Evolutionary conservation across 2,888 invertebrate species (phyloP).

Genomic region (Drosophila infuscata): DNA sequence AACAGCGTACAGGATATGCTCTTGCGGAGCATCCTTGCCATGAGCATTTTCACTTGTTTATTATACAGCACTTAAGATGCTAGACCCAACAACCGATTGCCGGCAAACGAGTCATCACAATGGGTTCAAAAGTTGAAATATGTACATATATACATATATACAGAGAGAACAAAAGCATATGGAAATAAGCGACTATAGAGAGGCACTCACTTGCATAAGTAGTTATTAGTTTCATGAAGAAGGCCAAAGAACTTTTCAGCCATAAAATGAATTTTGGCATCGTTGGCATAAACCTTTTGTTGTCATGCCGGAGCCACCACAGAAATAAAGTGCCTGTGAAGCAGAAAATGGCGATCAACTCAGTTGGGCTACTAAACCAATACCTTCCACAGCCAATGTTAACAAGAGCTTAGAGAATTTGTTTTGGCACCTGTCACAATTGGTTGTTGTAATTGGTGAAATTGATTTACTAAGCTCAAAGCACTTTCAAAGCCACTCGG

Average conservation of each 20-base stretch:
- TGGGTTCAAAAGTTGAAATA: slow-evolving; percentile 50
- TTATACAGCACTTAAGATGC: slow-evolving; percentile 11
- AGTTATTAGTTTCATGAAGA: slow-evolving; percentile 23
- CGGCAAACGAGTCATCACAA: slow-evolving; percentile 16
- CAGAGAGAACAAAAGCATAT: slow-evolving; percentile 8
- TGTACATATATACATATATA: slow-evolving; percentile 10
- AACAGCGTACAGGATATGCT: not conserved
- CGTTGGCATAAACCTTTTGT: not conserved
- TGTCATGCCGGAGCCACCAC: not conserved
- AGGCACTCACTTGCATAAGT: slow-evolving; percentile 24
- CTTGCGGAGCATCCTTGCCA: not conserved
- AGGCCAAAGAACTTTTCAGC: not conserved
- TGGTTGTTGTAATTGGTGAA: slow-evolving; percentile 44
- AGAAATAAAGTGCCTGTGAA: slow-evolving; percentile 17
- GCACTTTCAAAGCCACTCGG: slow-evolving; percentile 3
- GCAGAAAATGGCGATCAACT: slow-evolving; percentile 12
- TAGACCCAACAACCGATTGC: slow-evolving; percentile 25
- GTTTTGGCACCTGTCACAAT: slow-evolving; percentile 67
- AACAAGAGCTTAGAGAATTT: slow-evolving; percentile 24
- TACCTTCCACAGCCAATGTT: not conserved
- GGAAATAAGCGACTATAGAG: slow-evolving; percentile 28
- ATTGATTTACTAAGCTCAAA: slow-evolving; percentile 19
- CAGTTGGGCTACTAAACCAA: slow-evolving; percentile 2
- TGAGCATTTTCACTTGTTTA: slow-evolving; percentile 6
- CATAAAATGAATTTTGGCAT: slow-evolving; percentile 19